phyloP scores from a whole-genome alignment of 2,797 vertebrate genomes.

The Rhabdomys pumilio region DNA sequence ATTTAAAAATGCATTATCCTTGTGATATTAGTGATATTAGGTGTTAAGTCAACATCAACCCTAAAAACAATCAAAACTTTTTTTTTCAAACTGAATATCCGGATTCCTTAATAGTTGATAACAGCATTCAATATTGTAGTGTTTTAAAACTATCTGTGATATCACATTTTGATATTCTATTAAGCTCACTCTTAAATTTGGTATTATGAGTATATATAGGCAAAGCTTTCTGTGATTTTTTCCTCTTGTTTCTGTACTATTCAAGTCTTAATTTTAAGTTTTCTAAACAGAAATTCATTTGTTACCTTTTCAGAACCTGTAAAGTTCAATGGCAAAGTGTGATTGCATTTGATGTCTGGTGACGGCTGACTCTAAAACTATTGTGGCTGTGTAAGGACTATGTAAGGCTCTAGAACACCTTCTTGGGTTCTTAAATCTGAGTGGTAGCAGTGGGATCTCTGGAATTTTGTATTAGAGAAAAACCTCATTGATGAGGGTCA shows the following conservation, averaged over 20 bases:
- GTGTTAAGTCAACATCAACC: slow-evolving; percentile 14
- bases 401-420: background rate
- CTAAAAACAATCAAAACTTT: slow-evolving; percentile 45
- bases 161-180: background rate
- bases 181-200: slow-evolving; percentile 2
- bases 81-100: slow-evolving; percentile 31
- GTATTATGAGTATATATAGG: slow-evolving; percentile 11
- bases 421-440: background rate
- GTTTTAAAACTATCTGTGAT: slow-evolving; percentile 49
- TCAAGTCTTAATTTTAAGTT: background rate
- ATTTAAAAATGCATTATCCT: background rate
- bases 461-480: background rate
- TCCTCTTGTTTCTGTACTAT: background rate
- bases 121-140: background rate
- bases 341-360: background rate
- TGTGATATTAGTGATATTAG: background rate
- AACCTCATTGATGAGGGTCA: background rate
- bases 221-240: background rate
- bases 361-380: background rate
- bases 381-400: background rate
- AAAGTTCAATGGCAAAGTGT: background rate
- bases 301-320: background rate
- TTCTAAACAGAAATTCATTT: background rate
- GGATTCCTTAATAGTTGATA: background rate
- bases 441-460: background rate